These are phyloP conservation scores for Dendroctonus valens DNA, from an alignment of 1,140 invertebrate species.

Conservation along the genomic window DNA sequence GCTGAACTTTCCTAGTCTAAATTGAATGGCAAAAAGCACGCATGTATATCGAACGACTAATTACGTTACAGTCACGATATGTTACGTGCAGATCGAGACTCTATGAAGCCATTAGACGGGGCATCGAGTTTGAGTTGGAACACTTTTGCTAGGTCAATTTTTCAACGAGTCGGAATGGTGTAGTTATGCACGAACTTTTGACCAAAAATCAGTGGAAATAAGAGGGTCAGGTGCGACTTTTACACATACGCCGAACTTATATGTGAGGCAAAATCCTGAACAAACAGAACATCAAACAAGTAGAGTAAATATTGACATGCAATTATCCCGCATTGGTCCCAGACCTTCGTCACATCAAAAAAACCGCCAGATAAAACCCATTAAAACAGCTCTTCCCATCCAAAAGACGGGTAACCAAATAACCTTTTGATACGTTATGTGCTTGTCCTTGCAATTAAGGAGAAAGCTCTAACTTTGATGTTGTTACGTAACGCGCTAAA, in stretches of 20 bases:
- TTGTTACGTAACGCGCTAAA: background rate
- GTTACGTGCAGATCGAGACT: constrained; percentile 18
- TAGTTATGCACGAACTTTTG: no score
- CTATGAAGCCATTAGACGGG: constrained; percentile 27
- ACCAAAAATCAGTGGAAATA: no score
- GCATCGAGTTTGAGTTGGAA: constrained; percentile 6
- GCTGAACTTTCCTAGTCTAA: constrained; percentile 6
- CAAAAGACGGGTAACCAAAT: no score
- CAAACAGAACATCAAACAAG: no score
- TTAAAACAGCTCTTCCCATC: no score
- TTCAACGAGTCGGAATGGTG: constrained; percentile 1
- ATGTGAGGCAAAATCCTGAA: no score
- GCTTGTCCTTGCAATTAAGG: background rate
- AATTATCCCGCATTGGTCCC: no score
- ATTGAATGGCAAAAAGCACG: constrained; percentile 27
- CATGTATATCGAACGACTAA: constrained; percentile 27
- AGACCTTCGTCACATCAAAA: no score
- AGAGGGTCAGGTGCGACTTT: no score
- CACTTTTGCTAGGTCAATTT: constrained; percentile 7
- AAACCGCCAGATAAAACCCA: no score
- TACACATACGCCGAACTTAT: no score
- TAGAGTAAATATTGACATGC: no score
- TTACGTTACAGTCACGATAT: constrained; percentile 27
- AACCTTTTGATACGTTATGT: background rate
- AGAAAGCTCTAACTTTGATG: constrained; percentile 8